Conservation (phyloP, 2,888 invertebrate species). For the Junonia oenone region DNA sequence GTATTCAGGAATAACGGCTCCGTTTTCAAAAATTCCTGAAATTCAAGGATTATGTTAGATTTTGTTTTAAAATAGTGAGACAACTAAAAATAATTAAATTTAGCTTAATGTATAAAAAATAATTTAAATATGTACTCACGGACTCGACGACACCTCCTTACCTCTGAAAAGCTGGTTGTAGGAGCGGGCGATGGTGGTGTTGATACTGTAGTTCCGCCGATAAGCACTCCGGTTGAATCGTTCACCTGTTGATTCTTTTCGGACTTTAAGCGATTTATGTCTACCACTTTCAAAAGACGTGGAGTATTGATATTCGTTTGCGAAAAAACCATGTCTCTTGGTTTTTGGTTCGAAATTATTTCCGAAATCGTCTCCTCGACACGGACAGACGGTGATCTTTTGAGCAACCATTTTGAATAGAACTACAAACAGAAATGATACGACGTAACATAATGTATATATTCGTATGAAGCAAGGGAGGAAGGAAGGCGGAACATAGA, state of each 20-base stretch:
- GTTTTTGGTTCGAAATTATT: slow-evolving; percentile 64
- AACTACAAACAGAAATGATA: slow-evolving; percentile 79
- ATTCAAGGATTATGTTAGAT: slow-evolving; percentile 49
- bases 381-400: slow-evolving; percentile 73
- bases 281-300: slow-evolving; percentile 75
- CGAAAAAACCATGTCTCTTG: slow-evolving; percentile 78
- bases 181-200: slow-evolving; percentile 46
- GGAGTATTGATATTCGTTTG: slow-evolving; percentile 75
- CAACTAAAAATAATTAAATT: slow-evolving; percentile 29
- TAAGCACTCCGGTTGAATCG: slow-evolving; percentile 58
- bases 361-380: slow-evolving; percentile 76
- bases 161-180: slow-evolving; percentile 66
- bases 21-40: slow-evolving; percentile 71
- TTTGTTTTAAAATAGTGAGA: slow-evolving; percentile 29
- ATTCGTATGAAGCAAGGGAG: slow-evolving; percentile 60
- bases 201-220: slow-evolving; percentile 52
- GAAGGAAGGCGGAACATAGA: slow-evolving; percentile 22
- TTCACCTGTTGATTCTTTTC: slow-evolving; percentile 64
- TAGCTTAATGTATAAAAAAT: slow-evolving; percentile 44
- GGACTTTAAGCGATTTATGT: slow-evolving; percentile 72
- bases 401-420: slow-evolving; percentile 79
- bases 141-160: slow-evolving; percentile 48
- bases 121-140: slow-evolving; percentile 59
- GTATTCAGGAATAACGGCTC: slow-evolving; percentile 62
- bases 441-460: slow-evolving; percentile 78